Conservation (phyloP, 2,888 invertebrate species). For the Leptinotarsa peninsularis region DNA sequence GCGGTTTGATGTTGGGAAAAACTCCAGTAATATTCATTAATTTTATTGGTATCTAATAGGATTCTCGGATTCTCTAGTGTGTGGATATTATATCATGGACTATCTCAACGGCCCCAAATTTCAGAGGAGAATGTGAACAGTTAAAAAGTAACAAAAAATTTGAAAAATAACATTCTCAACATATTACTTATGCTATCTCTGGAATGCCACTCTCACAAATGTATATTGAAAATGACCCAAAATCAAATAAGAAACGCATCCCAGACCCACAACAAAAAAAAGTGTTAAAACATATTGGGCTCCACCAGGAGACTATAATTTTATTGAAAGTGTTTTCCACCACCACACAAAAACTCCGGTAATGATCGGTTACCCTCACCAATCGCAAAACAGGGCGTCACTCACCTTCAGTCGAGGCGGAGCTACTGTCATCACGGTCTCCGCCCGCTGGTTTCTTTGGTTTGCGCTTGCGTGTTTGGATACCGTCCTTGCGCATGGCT, state of each 20-base stretch:
- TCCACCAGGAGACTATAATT: conserved; percentile 53
- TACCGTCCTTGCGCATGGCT: conserved; percentile 96
- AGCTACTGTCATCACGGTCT: conserved; percentile 59
- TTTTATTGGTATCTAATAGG: too few species aligned
- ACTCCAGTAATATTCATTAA: too few species aligned
- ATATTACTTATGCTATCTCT: too few species aligned
- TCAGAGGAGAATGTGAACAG: too few species aligned
- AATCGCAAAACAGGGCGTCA: conserved; percentile 40
- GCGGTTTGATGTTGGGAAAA: too few species aligned
- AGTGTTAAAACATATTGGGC: conserved; percentile 51
- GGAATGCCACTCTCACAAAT: neutral
- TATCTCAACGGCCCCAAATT: too few species aligned
- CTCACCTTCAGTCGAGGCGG: conserved; percentile 64
- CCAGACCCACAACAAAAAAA: conserved; percentile 43
- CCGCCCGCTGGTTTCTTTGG: conserved; percentile 81
- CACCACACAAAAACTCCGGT: conserved; percentile 17
- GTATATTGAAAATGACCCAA: neutral
- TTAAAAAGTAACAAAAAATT: too few species aligned
- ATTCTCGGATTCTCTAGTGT: too few species aligned
- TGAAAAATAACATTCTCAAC: too few species aligned
- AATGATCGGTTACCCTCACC: conserved; percentile 33
- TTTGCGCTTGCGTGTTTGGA: conserved; percentile 95
- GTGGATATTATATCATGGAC: too few species aligned
- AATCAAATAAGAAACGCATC: neutral
- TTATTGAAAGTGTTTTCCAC: conserved; percentile 36